phyloP scores from a whole-genome alignment of 1,140 invertebrate genomes.

The Anastrepha ludens region DNA sequence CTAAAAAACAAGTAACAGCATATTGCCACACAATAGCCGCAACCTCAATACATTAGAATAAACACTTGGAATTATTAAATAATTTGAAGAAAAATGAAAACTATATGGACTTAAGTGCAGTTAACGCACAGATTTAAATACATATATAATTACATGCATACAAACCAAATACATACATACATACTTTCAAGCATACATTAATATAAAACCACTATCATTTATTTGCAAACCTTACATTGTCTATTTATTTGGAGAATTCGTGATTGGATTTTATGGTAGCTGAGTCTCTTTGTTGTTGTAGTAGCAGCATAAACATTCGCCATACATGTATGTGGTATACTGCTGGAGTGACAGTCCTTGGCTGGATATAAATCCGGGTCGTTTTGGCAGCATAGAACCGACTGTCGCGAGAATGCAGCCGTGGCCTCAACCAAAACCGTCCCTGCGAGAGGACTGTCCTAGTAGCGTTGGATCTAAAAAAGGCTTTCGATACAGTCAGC shows the following conservation, averaged over 20 bases:
- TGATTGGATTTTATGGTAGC: background rate
- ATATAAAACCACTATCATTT: constrained; percentile 33
- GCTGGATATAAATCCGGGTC: no score
- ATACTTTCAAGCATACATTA: constrained; percentile 36
- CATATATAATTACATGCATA: constrained; percentile 27
- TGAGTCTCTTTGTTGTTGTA: background rate
- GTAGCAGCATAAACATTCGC: no score
- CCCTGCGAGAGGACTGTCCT: no score
- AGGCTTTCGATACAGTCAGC: no score
- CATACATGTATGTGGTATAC: no score
- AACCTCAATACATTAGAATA: constrained; percentile 23
- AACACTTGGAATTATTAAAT: constrained; percentile 8
- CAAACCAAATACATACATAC: constrained; percentile 47
- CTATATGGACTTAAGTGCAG: constrained; percentile 44
- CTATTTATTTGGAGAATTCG: constrained; percentile 9
- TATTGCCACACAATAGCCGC: constrained; percentile 29
- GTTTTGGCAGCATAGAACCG: no score
- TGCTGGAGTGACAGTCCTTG: no score
- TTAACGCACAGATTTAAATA: constrained; percentile 28
- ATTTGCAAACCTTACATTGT: constrained; percentile 19
- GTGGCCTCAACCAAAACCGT: no score
- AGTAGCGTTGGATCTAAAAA: no score
- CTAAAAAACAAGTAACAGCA: background rate
- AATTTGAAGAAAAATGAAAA: background rate
- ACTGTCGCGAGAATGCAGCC: no score